phyloP scores from a whole-genome alignment of 2,113 vertebrate species.

The Aptenodytes forsteri region DNA sequence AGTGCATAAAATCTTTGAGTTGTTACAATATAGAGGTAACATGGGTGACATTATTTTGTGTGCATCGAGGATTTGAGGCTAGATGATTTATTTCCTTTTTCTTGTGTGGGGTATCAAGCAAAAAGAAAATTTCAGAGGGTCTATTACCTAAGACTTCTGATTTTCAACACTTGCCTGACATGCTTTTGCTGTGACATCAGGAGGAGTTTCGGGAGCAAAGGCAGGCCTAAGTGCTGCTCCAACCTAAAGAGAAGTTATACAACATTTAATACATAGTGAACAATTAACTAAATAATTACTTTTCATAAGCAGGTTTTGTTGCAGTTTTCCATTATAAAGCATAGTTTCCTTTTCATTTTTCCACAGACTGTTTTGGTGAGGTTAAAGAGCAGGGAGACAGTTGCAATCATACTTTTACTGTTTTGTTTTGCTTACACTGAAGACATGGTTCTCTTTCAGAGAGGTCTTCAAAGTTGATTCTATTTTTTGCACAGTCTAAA shows the following conservation, averaged over 20 bases:
- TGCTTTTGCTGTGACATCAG: conserved; percentile 91
- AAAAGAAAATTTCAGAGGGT: background rate
- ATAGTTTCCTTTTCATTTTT: background rate
- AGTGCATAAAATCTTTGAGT: background rate
- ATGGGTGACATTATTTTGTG: background rate
- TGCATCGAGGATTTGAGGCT: background rate
- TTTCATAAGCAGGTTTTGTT: background rate
- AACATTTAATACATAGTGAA: background rate
- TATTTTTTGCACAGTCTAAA: background rate
- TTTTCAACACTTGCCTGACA: conserved; percentile 84
- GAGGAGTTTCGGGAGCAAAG: conserved; percentile 87
- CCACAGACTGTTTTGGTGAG: background rate
- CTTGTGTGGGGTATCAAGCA: background rate
- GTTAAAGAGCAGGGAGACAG: background rate
- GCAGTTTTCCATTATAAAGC: background rate
- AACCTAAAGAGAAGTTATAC: conserved; percentile 77
- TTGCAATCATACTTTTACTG: background rate
- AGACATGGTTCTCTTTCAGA: background rate
- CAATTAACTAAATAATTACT: background rate
- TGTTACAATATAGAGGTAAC: background rate
- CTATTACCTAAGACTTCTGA: background rate
- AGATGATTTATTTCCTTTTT: background rate
- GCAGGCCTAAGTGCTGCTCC: conserved; percentile 94
- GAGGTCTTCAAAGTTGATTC: background rate
- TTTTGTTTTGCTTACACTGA: background rate